Evolutionary conservation across 2,113 vertebrate genomes (phyloP), one percentile per base, ranked within the genome.

Genomic region (Xiphophorus maculatus): DNA sequence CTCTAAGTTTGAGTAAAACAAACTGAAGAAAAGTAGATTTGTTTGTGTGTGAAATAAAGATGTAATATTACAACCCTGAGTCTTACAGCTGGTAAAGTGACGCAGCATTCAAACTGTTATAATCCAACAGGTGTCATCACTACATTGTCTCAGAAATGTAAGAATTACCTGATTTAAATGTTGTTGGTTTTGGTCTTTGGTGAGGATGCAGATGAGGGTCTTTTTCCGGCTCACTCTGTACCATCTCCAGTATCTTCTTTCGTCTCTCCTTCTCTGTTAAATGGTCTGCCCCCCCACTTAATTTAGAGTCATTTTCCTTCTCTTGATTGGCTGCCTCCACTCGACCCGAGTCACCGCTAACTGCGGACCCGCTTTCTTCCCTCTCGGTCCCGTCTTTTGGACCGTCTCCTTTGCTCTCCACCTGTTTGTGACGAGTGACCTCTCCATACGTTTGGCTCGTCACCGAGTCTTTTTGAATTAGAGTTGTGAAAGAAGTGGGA

Each of bases 161-260:
- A 74, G 30, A 29, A 3, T 29, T 87, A 94, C 94, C 93, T 92
- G 90, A 66, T 90, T 65, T 84, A 40, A 83, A 58, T 54, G 88
- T 44, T 29, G 87, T 90, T 4, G 87, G 84, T 71, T 91, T 90
- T 73, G 90, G 87, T 85, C 83, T 83, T 44, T 88, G 90, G 67
- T 90, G 87, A 68, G 73, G 87, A 83, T 86, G 79, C 66, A 76
- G 86, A 65, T 63, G 72, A 61, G 73, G 69, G 33, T 76, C 61
- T 66, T 60, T 62, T 25, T 84, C 84, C 1, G 85, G 82, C 32
- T 91, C 91, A 25, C 27, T 75, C 81, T 87, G 87, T 75, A 90
- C 79, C 29, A 90, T 81, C 76, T 89, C 88, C 64, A 91, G 79
- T 66, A 79, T 83, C 71, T 86, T 91, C 69, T 71, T 68, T 42